phyloP scores from a whole-genome alignment of 1,140 invertebrate species.

The Aethina tumida region DNA sequence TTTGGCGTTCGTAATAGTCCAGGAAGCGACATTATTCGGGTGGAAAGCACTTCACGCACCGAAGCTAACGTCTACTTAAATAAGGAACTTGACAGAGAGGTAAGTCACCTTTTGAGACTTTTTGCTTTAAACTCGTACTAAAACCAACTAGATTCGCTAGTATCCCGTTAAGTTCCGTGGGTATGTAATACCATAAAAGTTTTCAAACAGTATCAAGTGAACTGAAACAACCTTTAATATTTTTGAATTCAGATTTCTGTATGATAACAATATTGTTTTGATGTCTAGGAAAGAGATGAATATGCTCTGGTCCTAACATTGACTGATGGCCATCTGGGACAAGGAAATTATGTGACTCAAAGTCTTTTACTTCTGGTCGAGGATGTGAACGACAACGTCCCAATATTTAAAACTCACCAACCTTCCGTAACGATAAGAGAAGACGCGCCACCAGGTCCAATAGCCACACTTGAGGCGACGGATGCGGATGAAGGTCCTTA shows the following conservation, averaged over 20 bases:
- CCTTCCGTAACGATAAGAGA: constrained; percentile 70
- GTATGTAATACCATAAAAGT: background rate
- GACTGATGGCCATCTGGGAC: constrained; percentile 77
- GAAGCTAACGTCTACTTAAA: constrained; percentile 82
- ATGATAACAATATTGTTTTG: background rate
- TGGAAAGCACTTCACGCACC: constrained; percentile 67
- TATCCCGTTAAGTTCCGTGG: no score
- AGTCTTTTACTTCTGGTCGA: constrained; percentile 79
- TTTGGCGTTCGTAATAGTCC: constrained; percentile 73
- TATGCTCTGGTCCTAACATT: constrained; percentile 80
- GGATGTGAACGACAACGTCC: constrained; percentile 86
- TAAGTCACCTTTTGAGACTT: no score
- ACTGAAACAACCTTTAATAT: constrained; percentile 3
- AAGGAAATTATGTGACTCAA: constrained; percentile 83
- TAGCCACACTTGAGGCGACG: constrained; percentile 75
- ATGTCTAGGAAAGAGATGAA: constrained; percentile 65
- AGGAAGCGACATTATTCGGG: constrained; percentile 71
- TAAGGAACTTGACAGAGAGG: constrained; percentile 84
- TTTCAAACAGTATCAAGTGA: background rate
- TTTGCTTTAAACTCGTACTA: no score
- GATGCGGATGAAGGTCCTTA: constrained; percentile 86
- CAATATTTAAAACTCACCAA: constrained; percentile 77
- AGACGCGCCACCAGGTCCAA: constrained; percentile 59
- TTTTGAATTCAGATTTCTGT: constrained; percentile 2
- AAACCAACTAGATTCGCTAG: no score